Conservation (phyloP, 2,797 vertebrate species). For the Acropternis orthonyx region DNA sequence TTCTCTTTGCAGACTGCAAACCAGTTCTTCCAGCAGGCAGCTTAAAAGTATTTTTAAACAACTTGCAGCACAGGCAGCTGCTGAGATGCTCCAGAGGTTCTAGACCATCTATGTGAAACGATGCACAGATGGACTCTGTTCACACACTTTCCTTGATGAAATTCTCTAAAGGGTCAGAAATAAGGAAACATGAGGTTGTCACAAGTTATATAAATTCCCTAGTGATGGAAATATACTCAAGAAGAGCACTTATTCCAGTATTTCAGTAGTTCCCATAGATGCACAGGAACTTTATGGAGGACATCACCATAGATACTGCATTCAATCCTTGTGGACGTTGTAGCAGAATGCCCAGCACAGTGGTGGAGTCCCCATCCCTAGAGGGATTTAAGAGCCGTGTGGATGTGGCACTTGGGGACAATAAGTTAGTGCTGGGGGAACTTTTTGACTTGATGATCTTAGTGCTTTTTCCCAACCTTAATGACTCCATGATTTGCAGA, state of each 20-base stretch:
- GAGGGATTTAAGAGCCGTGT: neutral
- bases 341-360: neutral
- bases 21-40: neutral
- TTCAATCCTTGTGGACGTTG: neutral
- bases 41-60: neutral
- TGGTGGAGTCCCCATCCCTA: no score
- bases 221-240: neutral
- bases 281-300: neutral
- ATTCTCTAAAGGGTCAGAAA: neutral
- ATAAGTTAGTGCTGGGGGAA: neutral
- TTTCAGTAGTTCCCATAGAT: neutral
- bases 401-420: neutral
- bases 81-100: neutral
- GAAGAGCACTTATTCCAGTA: neutral
- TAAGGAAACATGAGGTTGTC: neutral
- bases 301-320: fast-evolving
- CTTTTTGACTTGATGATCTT: neutral
- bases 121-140: fast-evolving
- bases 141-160: neutral
- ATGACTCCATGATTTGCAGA: neutral
- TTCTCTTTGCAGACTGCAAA: neutral
- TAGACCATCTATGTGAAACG: neutral
- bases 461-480: neutral
- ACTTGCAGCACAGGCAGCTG: neutral
- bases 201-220: neutral